Base-by-base conservation (phyloP, 2,888 invertebrate species). In the Thymelicus lineola region DNA sequence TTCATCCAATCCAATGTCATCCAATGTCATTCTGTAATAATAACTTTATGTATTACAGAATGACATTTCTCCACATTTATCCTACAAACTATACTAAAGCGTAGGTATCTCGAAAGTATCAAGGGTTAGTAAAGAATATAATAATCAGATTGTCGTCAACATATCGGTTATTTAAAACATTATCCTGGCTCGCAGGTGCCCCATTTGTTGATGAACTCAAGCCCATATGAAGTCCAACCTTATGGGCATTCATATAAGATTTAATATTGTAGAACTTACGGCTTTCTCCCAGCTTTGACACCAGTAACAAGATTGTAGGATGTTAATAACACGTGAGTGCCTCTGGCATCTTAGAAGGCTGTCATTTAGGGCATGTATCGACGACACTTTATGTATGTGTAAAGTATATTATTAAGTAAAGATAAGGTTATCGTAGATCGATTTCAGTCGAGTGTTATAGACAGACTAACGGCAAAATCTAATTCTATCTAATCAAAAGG, bases 281-380 rank as follows among this genome's bases (percentile, higher is more conserved):
- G 14, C 14, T 57, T 57, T 7, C 36, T 7, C n/a, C 57, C n/a
- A 14, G 28, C 57, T 36, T 36, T 57, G 57, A 57, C 28, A 57
- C n/a, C 36, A 57, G 57, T 57, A 57, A 57, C 36, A n/a, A 57
- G 57, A 57, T 57, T 57, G 36, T 57, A 57, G 36, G 57, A 57
- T 35, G 35, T 36, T 36, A 57, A 57, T 57, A 57, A 35, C 57
- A 57, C 57, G 57, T 57, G 36, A 57, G 57, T 57, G 57, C 57
- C 36, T 57, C 57, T 14, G 57, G 53, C 53, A 20, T 53, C 53
- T 53, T 53, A 53, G 20, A 53, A 53, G 53, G 53, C 53, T 20
- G 53, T 53, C 53, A 20, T 53, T 53, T 53, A 53, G 53, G 53
- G 20, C 53, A 53, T 10, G 53, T 53, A 53, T 53, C 53, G 12